These are phyloP conservation scores for Poeciliopsis retropinna DNA, from an alignment of 2,113 vertebrate species.

Conservation along the genomic window DNA sequence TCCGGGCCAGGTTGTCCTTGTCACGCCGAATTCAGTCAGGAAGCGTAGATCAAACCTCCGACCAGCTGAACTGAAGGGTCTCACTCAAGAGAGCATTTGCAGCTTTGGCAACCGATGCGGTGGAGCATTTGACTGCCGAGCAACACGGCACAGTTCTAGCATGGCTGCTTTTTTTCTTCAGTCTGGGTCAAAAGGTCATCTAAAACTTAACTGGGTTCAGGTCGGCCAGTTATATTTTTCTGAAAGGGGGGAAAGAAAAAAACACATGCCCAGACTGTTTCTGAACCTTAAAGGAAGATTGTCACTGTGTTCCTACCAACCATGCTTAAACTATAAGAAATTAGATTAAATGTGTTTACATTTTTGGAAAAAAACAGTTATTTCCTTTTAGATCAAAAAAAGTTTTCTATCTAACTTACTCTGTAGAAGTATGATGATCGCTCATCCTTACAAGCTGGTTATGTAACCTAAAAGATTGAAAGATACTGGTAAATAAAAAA, in stretches of 20 bases:
- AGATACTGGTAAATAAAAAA: too few species aligned
- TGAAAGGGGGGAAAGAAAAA: neutral
- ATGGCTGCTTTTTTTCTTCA: neutral
- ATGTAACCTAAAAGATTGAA: neutral
- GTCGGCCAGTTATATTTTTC: neutral
- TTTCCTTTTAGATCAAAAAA: neutral
- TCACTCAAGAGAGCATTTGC: neutral
- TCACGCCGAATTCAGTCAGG: slow-evolving; percentile 37
- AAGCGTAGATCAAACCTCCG: slow-evolving; percentile 39
- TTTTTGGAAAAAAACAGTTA: neutral
- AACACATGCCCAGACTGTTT: neutral
- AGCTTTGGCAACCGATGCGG: neutral
- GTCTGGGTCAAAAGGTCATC: slow-evolving; percentile 12
- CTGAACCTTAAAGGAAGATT: neutral
- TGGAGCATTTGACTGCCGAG: slow-evolving; percentile 33
- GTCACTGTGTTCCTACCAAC: neutral
- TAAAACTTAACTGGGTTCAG: slow-evolving; percentile 1
- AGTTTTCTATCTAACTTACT: neutral
- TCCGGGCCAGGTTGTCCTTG: slow-evolving; percentile 45
- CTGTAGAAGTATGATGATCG: too few species aligned
- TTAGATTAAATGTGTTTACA: neutral
- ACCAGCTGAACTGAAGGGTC: slow-evolving; percentile 8
- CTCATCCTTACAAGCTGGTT: neutral
- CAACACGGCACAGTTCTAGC: slow-evolving; percentile 27
- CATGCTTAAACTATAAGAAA: neutral